These are phyloP conservation scores for Xestia xanthographa DNA, from an alignment of 2,888 invertebrate species.

Conservation along the genomic window DNA sequence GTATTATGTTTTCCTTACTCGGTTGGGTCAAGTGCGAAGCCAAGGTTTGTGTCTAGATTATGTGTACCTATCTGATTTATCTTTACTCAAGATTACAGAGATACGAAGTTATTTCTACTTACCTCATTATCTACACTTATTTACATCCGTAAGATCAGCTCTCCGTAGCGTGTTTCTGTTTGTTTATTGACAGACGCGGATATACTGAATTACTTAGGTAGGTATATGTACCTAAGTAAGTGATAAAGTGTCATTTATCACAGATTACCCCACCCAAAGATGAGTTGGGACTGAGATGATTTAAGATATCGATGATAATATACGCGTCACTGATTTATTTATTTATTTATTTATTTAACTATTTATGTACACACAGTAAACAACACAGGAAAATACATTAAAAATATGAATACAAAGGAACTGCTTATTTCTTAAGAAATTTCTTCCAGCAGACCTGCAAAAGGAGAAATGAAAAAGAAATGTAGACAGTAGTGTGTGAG, in stretches of 20 bases:
- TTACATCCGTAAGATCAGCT: slow-evolving; percentile 38
- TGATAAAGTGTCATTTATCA: slow-evolving; percentile 18
- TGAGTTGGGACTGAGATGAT: not conserved
- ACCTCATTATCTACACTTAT: slow-evolving; percentile 25
- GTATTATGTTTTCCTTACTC: slow-evolving; percentile 7
- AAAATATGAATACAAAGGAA: too few relatives aligned
- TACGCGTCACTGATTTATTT: not conserved
- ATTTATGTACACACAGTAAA: too few relatives aligned
- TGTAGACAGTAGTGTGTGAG: too few relatives aligned
- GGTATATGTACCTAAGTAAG: not conserved
- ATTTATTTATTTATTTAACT: too few relatives aligned
- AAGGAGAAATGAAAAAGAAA: too few relatives aligned
- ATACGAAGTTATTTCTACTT: slow-evolving; percentile 13
- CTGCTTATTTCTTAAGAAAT: too few relatives aligned
- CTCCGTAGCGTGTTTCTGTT: slow-evolving; percentile 31
- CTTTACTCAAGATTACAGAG: slow-evolving; percentile 23
- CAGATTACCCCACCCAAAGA: not conserved
- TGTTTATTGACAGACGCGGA: slow-evolving; percentile 13
- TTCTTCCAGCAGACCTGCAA: too few relatives aligned
- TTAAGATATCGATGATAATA: not conserved
- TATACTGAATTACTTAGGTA: not conserved
- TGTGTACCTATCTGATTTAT: slow-evolving; percentile 23
- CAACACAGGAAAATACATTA: too few relatives aligned
- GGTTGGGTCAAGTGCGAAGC: slow-evolving; percentile 36
- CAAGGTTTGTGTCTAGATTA: slow-evolving; percentile 21